These are phyloP conservation scores for Halichoeres trimaculatus DNA, from an alignment of 2,113 vertebrate species.

Conservation along the genomic window DNA sequence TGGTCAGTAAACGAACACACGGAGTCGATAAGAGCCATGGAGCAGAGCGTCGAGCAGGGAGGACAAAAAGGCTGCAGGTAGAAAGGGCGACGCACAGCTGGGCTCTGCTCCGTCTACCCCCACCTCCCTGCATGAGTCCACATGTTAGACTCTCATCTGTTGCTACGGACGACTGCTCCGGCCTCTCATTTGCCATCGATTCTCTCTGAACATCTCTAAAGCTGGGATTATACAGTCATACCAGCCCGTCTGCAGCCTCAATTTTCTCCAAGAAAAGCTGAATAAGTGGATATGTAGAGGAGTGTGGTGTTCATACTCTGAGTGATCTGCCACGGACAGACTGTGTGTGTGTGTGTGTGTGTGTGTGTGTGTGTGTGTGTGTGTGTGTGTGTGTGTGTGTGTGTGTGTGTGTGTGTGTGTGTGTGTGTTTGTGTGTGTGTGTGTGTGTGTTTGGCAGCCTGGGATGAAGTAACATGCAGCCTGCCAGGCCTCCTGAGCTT, in stretches of 20 bases:
- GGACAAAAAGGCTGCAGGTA: conserved; percentile 20
- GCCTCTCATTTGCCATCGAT: conserved; percentile 31
- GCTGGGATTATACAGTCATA: conserved; percentile 34
- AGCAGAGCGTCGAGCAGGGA: not conserved
- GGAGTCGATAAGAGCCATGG: conserved; percentile 13
- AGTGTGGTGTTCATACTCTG: conserved; percentile 14
- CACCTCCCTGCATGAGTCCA: not conserved
- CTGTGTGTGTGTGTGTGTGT: conserved; percentile 6
- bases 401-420: conserved; percentile 14
- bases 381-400: conserved; percentile 10
- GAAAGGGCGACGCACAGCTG: conserved; percentile 3
- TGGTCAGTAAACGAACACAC: conserved; percentile 11
- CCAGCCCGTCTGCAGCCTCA: conserved; percentile 19
- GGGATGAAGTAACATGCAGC: conserved; percentile 14
- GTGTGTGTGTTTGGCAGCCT: conserved; percentile 14
- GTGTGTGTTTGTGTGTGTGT: conserved; percentile 5
- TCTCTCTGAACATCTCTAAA: conserved; percentile 30
- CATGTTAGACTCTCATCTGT: conserved; percentile 44
- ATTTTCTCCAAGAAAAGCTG: conserved; percentile 32
- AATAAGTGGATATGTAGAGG: conserved; percentile 16
- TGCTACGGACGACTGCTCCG: conserved; percentile 7
- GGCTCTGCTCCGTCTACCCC: not conserved
- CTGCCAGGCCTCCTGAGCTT: conserved; percentile 23
- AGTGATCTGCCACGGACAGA: conserved; percentile 14
- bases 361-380: conserved; percentile 11